Evolutionary conservation across 2,888 invertebrate species (phyloP), one percentile per base, ranked within the genome.

Genomic region (Rhopalosiphum nymphaeae): DNA sequence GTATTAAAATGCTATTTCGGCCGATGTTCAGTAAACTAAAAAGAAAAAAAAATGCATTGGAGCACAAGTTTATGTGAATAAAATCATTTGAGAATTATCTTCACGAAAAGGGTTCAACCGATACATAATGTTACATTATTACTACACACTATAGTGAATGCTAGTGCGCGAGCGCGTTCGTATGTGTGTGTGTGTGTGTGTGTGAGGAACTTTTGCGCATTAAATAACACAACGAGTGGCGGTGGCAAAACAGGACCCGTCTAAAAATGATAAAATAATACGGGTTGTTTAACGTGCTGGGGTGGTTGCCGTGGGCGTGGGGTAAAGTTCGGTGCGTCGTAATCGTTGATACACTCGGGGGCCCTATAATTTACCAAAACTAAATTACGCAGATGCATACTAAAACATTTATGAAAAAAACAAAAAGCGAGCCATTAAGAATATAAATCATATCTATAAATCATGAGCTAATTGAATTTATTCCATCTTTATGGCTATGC

Each of bases 211-310:
- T 93, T 93, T 93, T 90, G 93, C 56, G 29, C 93, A 85, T 93
- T 90, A 93, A 90, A 93, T 57, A 85, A 89, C n/a, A 56, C 46
- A 67, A 67, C 90, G 61, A 89, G 42, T 89, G 89, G 44, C 86
- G 57, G 85, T 36, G 92, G 92, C 87, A 25, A 46, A 67, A 67
- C 67, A n/a, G 86, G 86, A n/a, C 57, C 42, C 84, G 89, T 85
- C 85, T 90, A 93, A 93, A 93, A 93, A 93, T 93, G 93, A 90
- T 93, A 93, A 93, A 93, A 93, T 90, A 93, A 93, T 93, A 93
- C 85, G 89, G 84, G 93, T 84, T 44, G n/a, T 89, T 89, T 78
- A 78, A 42, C 88, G 87, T 56, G 49, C 44, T 57, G 44, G 93
- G n/a, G 85, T 25, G 49, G 53, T 11, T 13, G 36, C 21, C n/a